These are phyloP conservation scores for Ashinkailepas kermadecensis DNA, from an alignment of 2,888 invertebrate genomes.

Conservation along the genomic window DNA sequence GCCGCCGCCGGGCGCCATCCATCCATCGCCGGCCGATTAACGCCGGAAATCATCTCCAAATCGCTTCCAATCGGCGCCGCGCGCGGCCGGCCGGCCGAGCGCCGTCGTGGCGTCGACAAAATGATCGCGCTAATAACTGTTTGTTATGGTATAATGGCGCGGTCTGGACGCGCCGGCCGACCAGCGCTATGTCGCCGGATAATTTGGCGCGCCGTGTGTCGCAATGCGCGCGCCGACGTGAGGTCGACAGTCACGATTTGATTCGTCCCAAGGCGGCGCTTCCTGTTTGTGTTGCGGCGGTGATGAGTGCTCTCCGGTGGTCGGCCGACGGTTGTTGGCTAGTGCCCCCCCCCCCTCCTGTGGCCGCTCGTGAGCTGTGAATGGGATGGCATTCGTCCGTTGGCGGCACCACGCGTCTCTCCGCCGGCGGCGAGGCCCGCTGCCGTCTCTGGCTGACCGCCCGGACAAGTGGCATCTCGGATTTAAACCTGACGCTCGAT, in stretches of 20 bases:
- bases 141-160: slow-evolving; percentile 9
- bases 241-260: neutral
- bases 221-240: neutral
- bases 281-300: neutral
- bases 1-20: neutral
- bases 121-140: slow-evolving; percentile 9
- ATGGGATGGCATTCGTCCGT: neutral
- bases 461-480: no score
- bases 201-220: neutral
- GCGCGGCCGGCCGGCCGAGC: neutral
- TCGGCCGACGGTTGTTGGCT: neutral
- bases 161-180: neutral
- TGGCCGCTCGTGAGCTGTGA: neutral
- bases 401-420: neutral
- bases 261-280: neutral
- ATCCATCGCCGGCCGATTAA: neutral
- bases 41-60: slow-evolving; percentile 11
- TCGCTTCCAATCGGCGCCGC: neutral
- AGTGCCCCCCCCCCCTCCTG: neutral
- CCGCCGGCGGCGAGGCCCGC: no score
- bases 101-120: neutral
- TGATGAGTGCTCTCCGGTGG: neutral
- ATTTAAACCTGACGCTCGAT: no score
- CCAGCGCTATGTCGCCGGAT: neutral
- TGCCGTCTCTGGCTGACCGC: no score